Conservation (phyloP, 2,113 vertebrate genomes). For the Pseudorhombus dupliciocellatus region DNA sequence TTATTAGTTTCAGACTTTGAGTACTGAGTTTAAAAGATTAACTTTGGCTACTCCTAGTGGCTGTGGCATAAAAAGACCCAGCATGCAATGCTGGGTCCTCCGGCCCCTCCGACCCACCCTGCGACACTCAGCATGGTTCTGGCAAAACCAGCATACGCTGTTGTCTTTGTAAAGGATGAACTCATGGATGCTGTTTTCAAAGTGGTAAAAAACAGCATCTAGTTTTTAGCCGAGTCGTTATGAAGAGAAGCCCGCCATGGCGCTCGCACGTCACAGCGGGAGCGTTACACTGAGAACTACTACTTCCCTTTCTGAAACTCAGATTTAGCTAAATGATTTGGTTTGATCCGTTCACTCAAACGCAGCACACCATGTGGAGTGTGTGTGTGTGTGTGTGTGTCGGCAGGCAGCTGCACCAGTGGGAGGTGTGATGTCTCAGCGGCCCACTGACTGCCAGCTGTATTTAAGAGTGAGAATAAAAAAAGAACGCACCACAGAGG, state of each 20-base stretch:
- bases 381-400: conserved; percentile 16
- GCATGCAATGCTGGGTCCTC: too few relatives aligned
- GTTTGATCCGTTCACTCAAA: conserved; percentile 59
- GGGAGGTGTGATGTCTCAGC: conserved; percentile 66
- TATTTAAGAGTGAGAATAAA: conserved; percentile 54
- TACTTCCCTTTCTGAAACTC: conserved; percentile 48
- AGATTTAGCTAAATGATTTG: conserved; percentile 61
- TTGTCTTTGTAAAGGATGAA: background rate
- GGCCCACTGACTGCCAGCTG: conserved; percentile 65
- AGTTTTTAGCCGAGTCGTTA: conserved; percentile 14
- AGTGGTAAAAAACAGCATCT: background rate
- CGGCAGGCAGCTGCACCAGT: conserved; percentile 58
- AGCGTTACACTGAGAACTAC: conserved; percentile 11
- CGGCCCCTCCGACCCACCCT: too few relatives aligned
- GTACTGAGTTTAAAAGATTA: too few relatives aligned
- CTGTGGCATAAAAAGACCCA: too few relatives aligned
- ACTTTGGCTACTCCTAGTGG: too few relatives aligned
- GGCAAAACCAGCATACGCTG: too few relatives aligned
- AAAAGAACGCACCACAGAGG: conserved; percentile 1
- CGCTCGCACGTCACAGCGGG: conserved; percentile 34
- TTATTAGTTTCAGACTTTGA: too few relatives aligned
- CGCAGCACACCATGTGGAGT: conserved; percentile 58
- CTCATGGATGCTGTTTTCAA: background rate
- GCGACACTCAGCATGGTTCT: too few relatives aligned
- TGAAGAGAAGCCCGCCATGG: conserved; percentile 11